Conservation (phyloP, 2,113 vertebrate genomes). For the Dascyllus trimaculatus region DNA sequence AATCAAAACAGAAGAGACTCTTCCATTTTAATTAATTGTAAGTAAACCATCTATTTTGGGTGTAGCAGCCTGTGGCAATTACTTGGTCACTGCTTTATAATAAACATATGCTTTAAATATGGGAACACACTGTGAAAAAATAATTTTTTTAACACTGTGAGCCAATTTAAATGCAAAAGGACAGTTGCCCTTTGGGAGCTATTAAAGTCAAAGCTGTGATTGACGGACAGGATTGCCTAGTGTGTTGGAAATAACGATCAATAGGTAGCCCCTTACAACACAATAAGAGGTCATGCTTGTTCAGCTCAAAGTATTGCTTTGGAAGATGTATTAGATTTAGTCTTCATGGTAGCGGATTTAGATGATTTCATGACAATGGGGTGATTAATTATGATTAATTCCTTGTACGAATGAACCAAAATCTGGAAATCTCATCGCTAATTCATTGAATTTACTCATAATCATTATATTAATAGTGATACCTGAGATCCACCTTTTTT, state of each 20-base stretch:
- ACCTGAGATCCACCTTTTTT: too few species aligned
- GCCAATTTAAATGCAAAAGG: not conserved
- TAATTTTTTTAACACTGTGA: not conserved
- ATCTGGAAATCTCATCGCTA: not conserved
- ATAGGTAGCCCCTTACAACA: slow-evolving; percentile 12
- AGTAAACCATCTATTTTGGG: not conserved
- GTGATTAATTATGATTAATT: not conserved
- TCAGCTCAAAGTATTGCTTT: not conserved
- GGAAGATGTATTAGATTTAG: not conserved
- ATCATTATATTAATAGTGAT: too few species aligned
- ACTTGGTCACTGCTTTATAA: not conserved
- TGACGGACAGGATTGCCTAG: slow-evolving; percentile 2
- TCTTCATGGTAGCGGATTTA: not conserved
- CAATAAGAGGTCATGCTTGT: slow-evolving; percentile 2
- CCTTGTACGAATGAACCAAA: not conserved
- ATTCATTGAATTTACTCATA: not conserved
- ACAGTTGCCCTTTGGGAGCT: not conserved
- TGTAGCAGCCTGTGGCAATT: not conserved
- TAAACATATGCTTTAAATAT: too few species aligned
- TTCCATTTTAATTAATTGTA: not conserved
- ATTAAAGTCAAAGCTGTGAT: not conserved
- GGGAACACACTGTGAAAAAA: not conserved
- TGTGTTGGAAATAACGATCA: slow-evolving; percentile 26
- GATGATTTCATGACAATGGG: not conserved
- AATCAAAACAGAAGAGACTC: not conserved